Evolutionary conservation across 2,888 invertebrate genomes (phyloP).

Genomic region (Neoaliturus tenellus): DNA sequence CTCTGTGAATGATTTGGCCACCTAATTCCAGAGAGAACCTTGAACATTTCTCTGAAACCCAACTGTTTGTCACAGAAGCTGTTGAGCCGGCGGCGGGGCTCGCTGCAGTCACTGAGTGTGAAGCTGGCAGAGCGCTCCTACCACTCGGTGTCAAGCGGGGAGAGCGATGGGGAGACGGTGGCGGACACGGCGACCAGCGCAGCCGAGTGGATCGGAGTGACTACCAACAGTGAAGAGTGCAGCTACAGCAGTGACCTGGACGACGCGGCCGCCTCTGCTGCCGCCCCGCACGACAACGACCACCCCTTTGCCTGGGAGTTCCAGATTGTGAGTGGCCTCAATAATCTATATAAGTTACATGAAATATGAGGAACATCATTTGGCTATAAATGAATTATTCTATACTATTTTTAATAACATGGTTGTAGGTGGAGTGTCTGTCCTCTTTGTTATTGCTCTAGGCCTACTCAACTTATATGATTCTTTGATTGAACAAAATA

Average conservation of each 20-base stretch:
- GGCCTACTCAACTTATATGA: too few relatives aligned
- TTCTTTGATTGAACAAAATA: too few relatives aligned
- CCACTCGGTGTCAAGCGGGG: slow-evolving; percentile 67
- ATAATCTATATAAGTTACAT: too few relatives aligned
- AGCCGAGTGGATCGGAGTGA: slow-evolving; percentile 92
- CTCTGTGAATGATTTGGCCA: too few relatives aligned
- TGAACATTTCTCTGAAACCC: too few relatives aligned
- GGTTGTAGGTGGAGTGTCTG: too few relatives aligned
- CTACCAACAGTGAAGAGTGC: slow-evolving; percentile 92
- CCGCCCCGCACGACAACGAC: slow-evolving; percentile 73
- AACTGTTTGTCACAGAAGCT: slow-evolving; percentile 57
- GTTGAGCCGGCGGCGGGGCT: slow-evolving; percentile 63
- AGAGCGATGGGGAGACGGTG: slow-evolving; percentile 62
- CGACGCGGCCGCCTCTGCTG: slow-evolving; percentile 69
- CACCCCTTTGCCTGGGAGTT: slow-evolving; percentile 79
- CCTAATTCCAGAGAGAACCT: too few relatives aligned
- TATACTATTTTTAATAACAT: too few relatives aligned
- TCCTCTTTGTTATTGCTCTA: too few relatives aligned
- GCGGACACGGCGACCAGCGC: slow-evolving; percentile 74
- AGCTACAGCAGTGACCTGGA: slow-evolving; percentile 87
- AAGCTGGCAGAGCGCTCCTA: slow-evolving; percentile 68
- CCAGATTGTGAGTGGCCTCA: slow-evolving; percentile 58
- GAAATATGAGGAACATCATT: neutral
- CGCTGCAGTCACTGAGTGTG: slow-evolving; percentile 62
- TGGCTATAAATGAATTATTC: too few relatives aligned